These are phyloP conservation scores for Hippocampus abdominalis DNA, from an alignment of 2,113 vertebrate genomes.

Conservation along the genomic window DNA sequence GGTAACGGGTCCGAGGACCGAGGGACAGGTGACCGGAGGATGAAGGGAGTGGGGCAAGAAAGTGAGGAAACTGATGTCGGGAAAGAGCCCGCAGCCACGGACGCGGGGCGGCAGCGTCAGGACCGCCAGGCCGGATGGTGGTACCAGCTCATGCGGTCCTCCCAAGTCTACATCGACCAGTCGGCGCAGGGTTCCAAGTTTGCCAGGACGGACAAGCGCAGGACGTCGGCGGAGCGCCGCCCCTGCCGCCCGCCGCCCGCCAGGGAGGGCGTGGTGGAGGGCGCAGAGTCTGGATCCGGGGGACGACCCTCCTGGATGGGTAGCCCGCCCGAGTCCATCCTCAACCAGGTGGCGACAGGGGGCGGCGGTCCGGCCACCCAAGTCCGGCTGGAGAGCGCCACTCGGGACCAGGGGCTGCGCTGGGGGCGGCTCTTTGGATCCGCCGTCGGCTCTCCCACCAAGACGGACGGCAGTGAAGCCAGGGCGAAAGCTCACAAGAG, in stretches of 20 bases:
- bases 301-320: slow-evolving; percentile 89
- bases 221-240: slow-evolving; percentile 65
- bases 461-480: slow-evolving; percentile 42
- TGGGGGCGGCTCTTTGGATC: slow-evolving; percentile 77
- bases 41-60: slow-evolving; percentile 52
- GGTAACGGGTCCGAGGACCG: slow-evolving; percentile 42
- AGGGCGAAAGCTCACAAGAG: slow-evolving; percentile 55
- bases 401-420: slow-evolving; percentile 58
- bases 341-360: slow-evolving; percentile 59
- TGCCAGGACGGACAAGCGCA: slow-evolving; percentile 76
- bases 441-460: slow-evolving; percentile 40
- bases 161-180: slow-evolving; percentile 93
- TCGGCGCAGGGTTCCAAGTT: slow-evolving; percentile 80
- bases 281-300: slow-evolving; percentile 80
- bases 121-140: slow-evolving; percentile 88
- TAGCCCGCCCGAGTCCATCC: slow-evolving; percentile 86
- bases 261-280: slow-evolving; percentile 89
- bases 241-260: slow-evolving; percentile 71
- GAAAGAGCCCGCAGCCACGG: slow-evolving; percentile 3
- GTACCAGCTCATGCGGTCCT: slow-evolving; percentile 98
- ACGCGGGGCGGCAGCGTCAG: slow-evolving; percentile 1
- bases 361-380: slow-evolving; percentile 19
- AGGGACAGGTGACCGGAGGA: slow-evolving; percentile 24
- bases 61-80: slow-evolving; percentile 13
- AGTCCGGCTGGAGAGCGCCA: slow-evolving; percentile 62